These are phyloP conservation scores for Tetranychus truncatus DNA, from an alignment of 2,888 invertebrate genomes.

Conservation along the genomic window DNA sequence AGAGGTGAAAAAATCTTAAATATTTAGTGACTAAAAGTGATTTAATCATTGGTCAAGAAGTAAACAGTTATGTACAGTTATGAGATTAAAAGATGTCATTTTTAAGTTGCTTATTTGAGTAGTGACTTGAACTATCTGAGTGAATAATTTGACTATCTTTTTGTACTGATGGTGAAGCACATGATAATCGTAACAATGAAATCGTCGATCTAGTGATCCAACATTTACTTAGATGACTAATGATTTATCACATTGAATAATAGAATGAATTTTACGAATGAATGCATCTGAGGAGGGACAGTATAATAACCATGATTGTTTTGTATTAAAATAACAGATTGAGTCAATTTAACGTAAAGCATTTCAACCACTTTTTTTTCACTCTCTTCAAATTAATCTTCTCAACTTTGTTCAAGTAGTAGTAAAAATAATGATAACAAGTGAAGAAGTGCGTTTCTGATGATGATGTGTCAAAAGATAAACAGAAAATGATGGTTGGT, in stretches of 20 bases:
- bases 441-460: background rate
- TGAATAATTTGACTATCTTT: no score
- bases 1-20: background rate
- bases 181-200: background rate
- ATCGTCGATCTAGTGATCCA: background rate
- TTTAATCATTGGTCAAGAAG: no score
- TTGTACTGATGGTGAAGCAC: no score
- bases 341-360: background rate
- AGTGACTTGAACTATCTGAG: no score
- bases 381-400: background rate
- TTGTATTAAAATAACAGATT: background rate
- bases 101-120: no score
- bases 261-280: background rate
- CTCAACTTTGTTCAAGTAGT: background rate
- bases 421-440: background rate
- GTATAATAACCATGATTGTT: background rate
- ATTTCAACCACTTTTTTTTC: background rate
- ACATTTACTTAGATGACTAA: background rate
- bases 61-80: no score
- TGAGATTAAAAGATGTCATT: no score
- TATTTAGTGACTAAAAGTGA: no score
- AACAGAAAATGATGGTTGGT: background rate
- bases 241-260: constrained; percentile 1
- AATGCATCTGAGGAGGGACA: background rate
- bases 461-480: background rate